These are phyloP conservation scores for Poeciliopsis infans DNA, from an alignment of 2,797 vertebrate species.

Conservation along the genomic window DNA sequence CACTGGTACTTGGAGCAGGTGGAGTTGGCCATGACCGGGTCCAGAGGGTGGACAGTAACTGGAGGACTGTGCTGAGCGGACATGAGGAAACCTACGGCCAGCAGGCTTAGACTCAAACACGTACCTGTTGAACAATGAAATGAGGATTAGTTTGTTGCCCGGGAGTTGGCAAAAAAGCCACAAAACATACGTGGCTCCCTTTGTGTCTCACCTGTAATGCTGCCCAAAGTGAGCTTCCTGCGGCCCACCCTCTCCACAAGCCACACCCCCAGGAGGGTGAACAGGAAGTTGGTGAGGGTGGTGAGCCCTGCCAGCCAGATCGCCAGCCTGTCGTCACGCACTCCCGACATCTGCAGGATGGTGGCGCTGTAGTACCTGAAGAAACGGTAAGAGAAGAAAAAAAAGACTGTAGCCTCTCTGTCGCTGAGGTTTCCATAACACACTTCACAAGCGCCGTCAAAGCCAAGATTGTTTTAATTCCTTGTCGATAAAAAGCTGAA, in stretches of 20 bases:
- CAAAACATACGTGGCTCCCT: no score
- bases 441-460: no score
- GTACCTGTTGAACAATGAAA: constrained; percentile 82
- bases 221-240: constrained; percentile 91
- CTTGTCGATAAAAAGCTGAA: no score
- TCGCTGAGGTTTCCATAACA: background rate
- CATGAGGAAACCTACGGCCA: constrained; percentile 92
- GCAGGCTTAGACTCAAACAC: constrained; percentile 86
- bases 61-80: constrained; percentile 92
- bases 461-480: no score
- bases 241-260: constrained; percentile 95
- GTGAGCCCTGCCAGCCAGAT: constrained; percentile 95
- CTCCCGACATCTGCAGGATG: constrained; percentile 98
- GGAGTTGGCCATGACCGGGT: constrained; percentile 85
- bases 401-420: background rate
- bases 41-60: constrained; percentile 85
- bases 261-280: constrained; percentile 96
- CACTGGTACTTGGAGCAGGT: constrained; percentile 86
- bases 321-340: constrained; percentile 90
- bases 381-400: background rate
- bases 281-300: constrained; percentile 96
- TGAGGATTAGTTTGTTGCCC: rapidly evolving
- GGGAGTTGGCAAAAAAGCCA: no score
- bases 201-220: constrained; percentile 85
- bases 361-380: constrained; percentile 98